Base-by-base conservation (phyloP, 2,888 invertebrate genomes). In the Pristionchus mayeri region DNA sequence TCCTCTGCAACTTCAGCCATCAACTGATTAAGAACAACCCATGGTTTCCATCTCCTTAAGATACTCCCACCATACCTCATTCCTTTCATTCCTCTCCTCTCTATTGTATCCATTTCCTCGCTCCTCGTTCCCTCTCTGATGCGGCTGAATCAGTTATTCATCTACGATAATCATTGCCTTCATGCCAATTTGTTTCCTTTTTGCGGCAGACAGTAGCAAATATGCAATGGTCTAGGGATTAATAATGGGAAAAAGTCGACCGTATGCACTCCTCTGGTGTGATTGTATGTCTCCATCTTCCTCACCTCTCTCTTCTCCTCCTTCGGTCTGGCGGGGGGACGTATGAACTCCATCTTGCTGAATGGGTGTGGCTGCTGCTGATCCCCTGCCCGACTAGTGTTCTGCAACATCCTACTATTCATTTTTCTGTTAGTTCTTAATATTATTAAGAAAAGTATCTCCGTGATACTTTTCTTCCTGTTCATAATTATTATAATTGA, bases 51-150 rank as follows among this genome's bases (percentile, higher is more conserved):
- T 44, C 30, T 37, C 37, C 54, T 57, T 24, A 24, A 63, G 13
- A 11, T 24, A 27, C 24, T 34, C 34, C 34, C 63, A 63, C 34
- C 37, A 7, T 40, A 40, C 71, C 71, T 71, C 71, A 40, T 44
- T 52, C 57, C 40, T 54, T 6, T 57, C 37, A n/a, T 60, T 57
- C 40, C n/a, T 81, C 24, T 71, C 71, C 71, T n/a, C 71, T 71
- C 71, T 71, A 34, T 71, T 44, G 40, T 71, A 71, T n/a, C 71
- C 71, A 44, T 71, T 71, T 40, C 44, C 71, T 40, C 71, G 21
- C n/a, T 71, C 40, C 9, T 71, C 71, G 18, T 71, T 44, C 9
- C 24, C 40, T 27, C 82, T 24, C 13, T 16, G 75, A n/a, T 40
- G 7, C 48, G 18, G 27, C 76, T 76, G 30, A 3, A 76, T 44